A percentile compares a stretch with the other conserved stretches of the same genome.
Conservation (phyloP, 2,888 invertebrate species). For the Lamellibrachia satsuma region DNA sequence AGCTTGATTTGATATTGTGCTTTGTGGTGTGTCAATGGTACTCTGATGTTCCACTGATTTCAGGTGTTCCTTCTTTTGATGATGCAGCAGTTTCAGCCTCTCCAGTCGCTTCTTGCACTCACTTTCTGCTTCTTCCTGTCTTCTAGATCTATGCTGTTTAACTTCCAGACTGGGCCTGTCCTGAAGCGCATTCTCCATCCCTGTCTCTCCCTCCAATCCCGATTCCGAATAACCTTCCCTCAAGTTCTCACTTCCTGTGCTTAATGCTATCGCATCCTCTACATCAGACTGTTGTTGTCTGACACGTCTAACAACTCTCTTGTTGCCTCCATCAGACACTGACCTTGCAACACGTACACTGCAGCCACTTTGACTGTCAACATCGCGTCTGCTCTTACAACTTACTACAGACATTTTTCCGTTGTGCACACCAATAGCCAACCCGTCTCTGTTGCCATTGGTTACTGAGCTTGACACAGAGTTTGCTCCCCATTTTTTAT, state of each 20-base stretch:
- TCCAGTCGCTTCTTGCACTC: background rate
- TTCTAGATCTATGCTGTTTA: background rate
- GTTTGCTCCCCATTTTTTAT: conserved; percentile 38
- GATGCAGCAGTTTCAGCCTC: background rate
- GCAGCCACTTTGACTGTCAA: background rate
- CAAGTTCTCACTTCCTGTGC: background rate
- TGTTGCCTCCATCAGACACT: background rate
- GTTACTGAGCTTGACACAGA: conserved; percentile 27
- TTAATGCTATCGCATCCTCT: background rate
- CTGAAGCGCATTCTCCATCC: background rate
- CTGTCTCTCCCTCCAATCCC: background rate
- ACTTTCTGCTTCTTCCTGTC: background rate
- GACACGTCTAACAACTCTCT: background rate
- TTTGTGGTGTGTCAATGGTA: background rate
- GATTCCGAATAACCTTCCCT: background rate
- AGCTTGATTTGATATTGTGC: background rate
- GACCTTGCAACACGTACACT: background rate
- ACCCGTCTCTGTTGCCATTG: conserved; percentile 27
- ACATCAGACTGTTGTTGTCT: background rate
- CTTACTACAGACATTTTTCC: conserved; percentile 28
- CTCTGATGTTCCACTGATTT: background rate
- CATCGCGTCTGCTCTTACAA: background rate
- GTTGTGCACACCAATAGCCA: conserved; percentile 41
- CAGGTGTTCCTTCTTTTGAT: background rate
- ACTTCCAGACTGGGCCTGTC: background rate